phyloP scores from a whole-genome alignment of 2,888 invertebrate species.

The Deilephila elpenor region DNA sequence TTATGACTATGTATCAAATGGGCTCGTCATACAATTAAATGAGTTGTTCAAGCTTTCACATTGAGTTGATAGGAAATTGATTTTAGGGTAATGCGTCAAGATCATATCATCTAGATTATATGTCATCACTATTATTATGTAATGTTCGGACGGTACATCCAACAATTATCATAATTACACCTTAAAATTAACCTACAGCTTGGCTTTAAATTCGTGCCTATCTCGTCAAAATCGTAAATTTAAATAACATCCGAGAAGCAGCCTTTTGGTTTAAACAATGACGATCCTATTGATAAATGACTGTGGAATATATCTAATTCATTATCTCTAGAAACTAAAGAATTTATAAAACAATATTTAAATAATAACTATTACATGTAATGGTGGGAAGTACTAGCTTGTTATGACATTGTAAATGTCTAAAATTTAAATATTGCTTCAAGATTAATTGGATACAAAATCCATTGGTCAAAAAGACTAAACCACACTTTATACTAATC shows the following conservation, averaged over 20 bases:
- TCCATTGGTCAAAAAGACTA: conserved; percentile 53
- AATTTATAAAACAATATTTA: conserved; percentile 79
- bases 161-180: conserved; percentile 77
- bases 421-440: conserved; percentile 80
- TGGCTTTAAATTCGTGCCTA: conserved; percentile 83
- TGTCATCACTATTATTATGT: conserved; percentile 80
- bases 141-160: conserved; percentile 83
- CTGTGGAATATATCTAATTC: conserved; percentile 81
- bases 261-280: conserved; percentile 80
- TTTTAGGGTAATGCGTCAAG: conserved; percentile 70
- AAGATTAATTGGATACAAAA: conserved; percentile 66
- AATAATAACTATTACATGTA: conserved; percentile 74
- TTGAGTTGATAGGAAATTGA: conserved; percentile 67
- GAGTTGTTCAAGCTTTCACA: conserved; percentile 70
- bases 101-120: conserved; percentile 72
- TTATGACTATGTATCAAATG: conserved; percentile 68
- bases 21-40: conserved; percentile 68
- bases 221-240: conserved; percentile 77
- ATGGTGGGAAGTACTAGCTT: conserved; percentile 78
- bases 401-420: conserved; percentile 65
- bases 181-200: conserved; percentile 81
- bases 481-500: conserved; percentile 68
- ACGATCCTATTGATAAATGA: conserved; percentile 76
- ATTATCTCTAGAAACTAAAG: conserved; percentile 73
- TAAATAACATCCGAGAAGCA: conserved; percentile 82